phyloP scores from a whole-genome alignment of 2,113 vertebrate genomes.

The Pituophis catenifer region DNA sequence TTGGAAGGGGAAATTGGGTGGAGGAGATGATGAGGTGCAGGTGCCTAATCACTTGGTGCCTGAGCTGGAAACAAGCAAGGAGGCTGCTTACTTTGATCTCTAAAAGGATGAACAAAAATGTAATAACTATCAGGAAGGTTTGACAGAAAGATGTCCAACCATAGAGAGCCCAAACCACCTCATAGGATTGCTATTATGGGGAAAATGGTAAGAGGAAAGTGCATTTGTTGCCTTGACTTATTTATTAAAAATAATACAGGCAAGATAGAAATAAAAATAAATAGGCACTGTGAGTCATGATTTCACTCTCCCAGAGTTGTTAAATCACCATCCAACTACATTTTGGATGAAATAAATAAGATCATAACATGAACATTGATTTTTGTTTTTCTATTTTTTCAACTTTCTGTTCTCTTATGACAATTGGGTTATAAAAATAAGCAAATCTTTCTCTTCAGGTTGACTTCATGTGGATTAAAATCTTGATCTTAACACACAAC shows the following conservation, averaged over 20 bases:
- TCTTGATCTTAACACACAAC: neutral
- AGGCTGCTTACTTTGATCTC: neutral
- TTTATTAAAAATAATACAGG: neutral
- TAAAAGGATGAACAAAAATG: slow-evolving; percentile 11
- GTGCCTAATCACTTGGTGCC: neutral
- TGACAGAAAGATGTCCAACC: neutral
- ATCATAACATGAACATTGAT: neutral
- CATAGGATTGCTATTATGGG: neutral
- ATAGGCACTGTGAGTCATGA: slow-evolving; percentile 38
- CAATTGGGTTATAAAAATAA: neutral
- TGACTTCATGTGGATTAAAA: neutral
- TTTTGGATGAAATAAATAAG: neutral
- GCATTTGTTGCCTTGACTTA: neutral
- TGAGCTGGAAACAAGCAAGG: neutral
- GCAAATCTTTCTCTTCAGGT: neutral
- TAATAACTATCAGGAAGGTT: slow-evolving; percentile 9
- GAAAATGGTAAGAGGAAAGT: neutral
- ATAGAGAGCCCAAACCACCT: neutral
- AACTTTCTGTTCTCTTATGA: neutral
- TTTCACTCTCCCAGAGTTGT: slow-evolving; percentile 40
- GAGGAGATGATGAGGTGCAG: neutral
- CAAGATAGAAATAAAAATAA: neutral
- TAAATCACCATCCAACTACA: slow-evolving; percentile 35
- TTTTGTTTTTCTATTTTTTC: neutral
- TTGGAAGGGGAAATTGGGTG: neutral